Evolutionary conservation across 2,113 vertebrate genomes (phyloP), one percentile per base, ranked within the genome.

Genomic region (Pomatostomus ruficeps): DNA sequence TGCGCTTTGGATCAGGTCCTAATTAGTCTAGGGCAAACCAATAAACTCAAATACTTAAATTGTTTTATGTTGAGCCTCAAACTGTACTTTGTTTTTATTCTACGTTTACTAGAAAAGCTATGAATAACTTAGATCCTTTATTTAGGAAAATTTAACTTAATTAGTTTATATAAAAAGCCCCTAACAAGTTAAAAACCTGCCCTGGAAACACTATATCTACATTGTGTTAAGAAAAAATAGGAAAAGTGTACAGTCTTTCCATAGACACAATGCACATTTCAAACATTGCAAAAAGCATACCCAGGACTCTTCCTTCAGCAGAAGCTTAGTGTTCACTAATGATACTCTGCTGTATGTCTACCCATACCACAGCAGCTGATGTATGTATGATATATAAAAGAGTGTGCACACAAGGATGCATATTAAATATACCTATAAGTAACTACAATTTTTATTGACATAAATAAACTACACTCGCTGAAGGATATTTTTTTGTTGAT

Each of bases 401-500:
- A 57, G 12, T 73, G 38, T 12, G 9, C 45, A 73, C 75, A 73
- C 38, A 76, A 42, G 33, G 74, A 36, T 85, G 49, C 40, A 51
- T 55, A 62, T 58, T 82, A 94, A 93, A 45, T 46, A 58, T 42
- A 66, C 49, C 49, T 90, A 58, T 57, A 70, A 96, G 55, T 43
- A 80, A 51, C 59, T 58, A 18, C 86, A 28, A 77, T 67, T 89
- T 95, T 86, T 92, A 91, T 91, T 96, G 68, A 72, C 0, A 4
- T 86, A 96, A 94, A 97, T 88, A 91, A 97, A 91, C 75, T 86
- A 67, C 43, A 17, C 35, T 90, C 1, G 51, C 80, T 95, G 83
- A 95, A 95, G 92, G 82, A 55, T 90, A 86, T 95, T 91, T 95
- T 93, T 93, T 91, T 91, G 33, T 79, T 92, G 76, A 74, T 93